Percentiles rank a stretch among this genome's conserved stretches.
phyloP scores from a whole-genome alignment of 2,113 vertebrate genomes.

The Sardina pilchardus region DNA sequence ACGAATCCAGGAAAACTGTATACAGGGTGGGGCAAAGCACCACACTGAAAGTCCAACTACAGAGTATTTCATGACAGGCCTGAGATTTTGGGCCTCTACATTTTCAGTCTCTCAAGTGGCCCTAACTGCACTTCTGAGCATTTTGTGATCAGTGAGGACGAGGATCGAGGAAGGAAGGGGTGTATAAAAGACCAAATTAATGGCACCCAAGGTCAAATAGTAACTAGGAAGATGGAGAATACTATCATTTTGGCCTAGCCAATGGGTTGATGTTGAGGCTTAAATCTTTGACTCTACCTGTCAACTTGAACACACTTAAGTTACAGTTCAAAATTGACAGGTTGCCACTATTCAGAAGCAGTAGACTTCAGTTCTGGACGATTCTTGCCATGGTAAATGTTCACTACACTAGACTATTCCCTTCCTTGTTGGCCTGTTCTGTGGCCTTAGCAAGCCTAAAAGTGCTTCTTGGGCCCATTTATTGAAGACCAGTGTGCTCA shows the following conservation, averaged over 20 bases:
- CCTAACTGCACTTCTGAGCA: constrained; percentile 4
- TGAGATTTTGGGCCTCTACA: constrained; percentile 14
- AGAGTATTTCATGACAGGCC: background rate
- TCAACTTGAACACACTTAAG: background rate
- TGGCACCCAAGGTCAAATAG: too few species aligned
- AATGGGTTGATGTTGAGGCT: background rate
- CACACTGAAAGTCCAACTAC: too few species aligned
- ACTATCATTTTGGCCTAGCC: constrained; percentile 24
- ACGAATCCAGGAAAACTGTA: too few species aligned
- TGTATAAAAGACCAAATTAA: too few species aligned
- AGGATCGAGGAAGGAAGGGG: too few species aligned
- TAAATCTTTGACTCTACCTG: background rate
- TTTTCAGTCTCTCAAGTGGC: constrained; percentile 16
- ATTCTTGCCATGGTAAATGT: background rate
- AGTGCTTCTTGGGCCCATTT: constrained; percentile 30
- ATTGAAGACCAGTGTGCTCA: constrained; percentile 2
- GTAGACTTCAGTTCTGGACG: constrained; percentile 13
- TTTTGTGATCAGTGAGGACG: too few species aligned
- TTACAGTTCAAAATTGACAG: constrained; percentile 26
- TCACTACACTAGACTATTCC: background rate
- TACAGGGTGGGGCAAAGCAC: too few species aligned
- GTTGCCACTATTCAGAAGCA: constrained; percentile 23
- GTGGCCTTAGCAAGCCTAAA: constrained; percentile 21
- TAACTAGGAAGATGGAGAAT: constrained; percentile 12
- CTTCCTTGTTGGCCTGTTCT: constrained; percentile 21